These are phyloP conservation scores for Spicauda simplicius DNA, from an alignment of 2,888 invertebrate species.

Conservation along the genomic window DNA sequence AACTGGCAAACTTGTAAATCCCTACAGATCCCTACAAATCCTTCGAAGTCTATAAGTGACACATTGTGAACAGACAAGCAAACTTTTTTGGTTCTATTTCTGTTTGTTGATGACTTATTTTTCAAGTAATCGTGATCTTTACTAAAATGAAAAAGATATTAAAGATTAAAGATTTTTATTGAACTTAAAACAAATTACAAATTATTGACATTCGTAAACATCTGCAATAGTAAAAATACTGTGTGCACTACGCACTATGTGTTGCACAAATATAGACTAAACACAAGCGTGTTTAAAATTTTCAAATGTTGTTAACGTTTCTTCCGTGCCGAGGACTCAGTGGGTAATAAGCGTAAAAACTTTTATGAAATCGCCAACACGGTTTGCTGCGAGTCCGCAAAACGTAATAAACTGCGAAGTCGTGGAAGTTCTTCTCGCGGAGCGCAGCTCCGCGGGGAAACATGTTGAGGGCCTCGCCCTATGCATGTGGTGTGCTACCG, in stretches of 20 bases:
- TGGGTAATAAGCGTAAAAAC: constrained; percentile 71
- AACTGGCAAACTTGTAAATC: not conserved
- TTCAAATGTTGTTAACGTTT: constrained; percentile 62
- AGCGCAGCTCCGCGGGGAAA: no score
- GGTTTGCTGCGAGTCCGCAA: constrained; percentile 52
- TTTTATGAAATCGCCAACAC: constrained; percentile 69
- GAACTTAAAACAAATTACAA: no score
- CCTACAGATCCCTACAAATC: not conserved
- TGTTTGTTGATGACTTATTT: not conserved
- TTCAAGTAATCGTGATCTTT: not conserved
- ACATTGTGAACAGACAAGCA: no score
- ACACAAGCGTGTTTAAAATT: constrained; percentile 56
- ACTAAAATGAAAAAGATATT: no score
- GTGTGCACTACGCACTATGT: not conserved
- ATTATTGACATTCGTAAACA: no score
- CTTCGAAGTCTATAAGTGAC: not conserved
- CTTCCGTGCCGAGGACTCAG: constrained; percentile 50
- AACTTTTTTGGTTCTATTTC: not conserved
- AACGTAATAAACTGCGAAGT: constrained; percentile 72
- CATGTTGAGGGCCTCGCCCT: no score
- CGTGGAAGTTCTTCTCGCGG: no score
- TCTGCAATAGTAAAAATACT: no score
- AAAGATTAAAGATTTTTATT: no score
- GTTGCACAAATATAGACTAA: constrained; percentile 10
- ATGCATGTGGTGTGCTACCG: no score